Base-by-base conservation (phyloP, 2,888 invertebrate genomes). In the Penaeus monodon region DNA sequence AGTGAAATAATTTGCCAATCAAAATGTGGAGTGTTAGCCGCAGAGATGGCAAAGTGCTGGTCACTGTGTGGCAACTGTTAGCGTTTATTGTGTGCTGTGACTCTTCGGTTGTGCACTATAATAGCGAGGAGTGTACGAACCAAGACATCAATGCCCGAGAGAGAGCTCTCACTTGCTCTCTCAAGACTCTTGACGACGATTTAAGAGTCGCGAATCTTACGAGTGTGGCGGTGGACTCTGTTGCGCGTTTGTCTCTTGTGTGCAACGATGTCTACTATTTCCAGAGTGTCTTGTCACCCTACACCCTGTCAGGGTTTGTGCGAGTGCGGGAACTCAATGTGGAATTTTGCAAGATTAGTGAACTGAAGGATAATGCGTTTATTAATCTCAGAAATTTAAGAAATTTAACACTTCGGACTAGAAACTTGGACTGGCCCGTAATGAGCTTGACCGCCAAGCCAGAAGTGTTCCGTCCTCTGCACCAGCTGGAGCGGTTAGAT, bases 341-440 rank as follows among this genome's bases (percentile, higher is more conserved):
- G 92, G 96, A 96, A 91, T 95, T 94, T 90, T 96, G 96, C 92
- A 97, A 97, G 93, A 95, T 96, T 90, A 94, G 95, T 90, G 95
- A 95, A 91, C 94, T 96, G 87, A 95, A 96, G 8, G 94, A 95
- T 63, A 95, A 95, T 70, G 95, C 95, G 81, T 93, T 97, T 91
- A 93, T 94, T 49, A 94, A 95, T 80, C 93, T 96, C 65, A 94
- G 94, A 91, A 95, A 95, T 91, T 93, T 97, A 49, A 93, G 94
- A 81, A 94, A 94, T 90, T 93, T 97, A 82, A 94, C 95, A 63
- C 93, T 97, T 90, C 94, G 95, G 79, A 96, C 96, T 29, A 95
- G 95, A 92, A 96, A 96, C 92, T 95, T 95, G 57, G 96, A 96
- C 91, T 96, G 96, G 96, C 95, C 96, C 24, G 95, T 95, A 33